A percentile compares a stretch with the other conserved stretches of the same genome.
Conservation (phyloP, 2,113 vertebrate species). For the Thymallus thymallus region DNA sequence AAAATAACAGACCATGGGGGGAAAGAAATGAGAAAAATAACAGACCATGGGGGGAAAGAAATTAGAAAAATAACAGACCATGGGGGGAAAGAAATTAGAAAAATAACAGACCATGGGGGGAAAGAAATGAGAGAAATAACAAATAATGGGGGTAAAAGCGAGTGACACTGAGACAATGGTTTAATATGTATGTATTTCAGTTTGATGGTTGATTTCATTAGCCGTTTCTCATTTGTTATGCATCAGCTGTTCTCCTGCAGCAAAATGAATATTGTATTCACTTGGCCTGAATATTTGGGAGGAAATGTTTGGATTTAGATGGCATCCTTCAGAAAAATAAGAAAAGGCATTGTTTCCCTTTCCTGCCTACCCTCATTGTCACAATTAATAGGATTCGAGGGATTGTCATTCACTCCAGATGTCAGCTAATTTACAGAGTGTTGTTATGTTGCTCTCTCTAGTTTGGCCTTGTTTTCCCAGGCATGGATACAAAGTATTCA, state of each 20-base stretch:
- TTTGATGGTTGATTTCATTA: conserved; percentile 96
- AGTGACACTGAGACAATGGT: conserved; percentile 81
- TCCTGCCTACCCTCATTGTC: background rate
- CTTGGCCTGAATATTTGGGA: conserved; percentile 65
- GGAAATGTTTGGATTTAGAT: conserved; percentile 37
- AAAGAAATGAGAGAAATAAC: too few relatives aligned
- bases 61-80: too few relatives aligned
- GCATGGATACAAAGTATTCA: background rate
- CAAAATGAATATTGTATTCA: conserved; percentile 87
- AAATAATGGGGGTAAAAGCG: too few relatives aligned
- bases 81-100: too few relatives aligned
- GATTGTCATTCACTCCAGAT: conserved; percentile 27
- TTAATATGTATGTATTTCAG: conserved; percentile 86
- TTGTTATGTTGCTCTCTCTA: conserved; percentile 8
- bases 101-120: too few relatives aligned
- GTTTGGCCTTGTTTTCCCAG: conserved; percentile 6
- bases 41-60: too few relatives aligned
- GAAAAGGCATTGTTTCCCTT: background rate
- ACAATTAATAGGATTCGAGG: conserved; percentile 18
- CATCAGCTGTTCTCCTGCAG: conserved; percentile 90
- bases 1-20: too few relatives aligned
- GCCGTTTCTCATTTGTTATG: conserved; percentile 94
- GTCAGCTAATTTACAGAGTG: conserved; percentile 25
- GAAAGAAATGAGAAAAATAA: too few relatives aligned
- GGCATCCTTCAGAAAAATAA: conserved; percentile 9